Evolutionary conservation across 1,140 invertebrate genomes (phyloP).

Genomic region (Phocides pigmalion): DNA sequence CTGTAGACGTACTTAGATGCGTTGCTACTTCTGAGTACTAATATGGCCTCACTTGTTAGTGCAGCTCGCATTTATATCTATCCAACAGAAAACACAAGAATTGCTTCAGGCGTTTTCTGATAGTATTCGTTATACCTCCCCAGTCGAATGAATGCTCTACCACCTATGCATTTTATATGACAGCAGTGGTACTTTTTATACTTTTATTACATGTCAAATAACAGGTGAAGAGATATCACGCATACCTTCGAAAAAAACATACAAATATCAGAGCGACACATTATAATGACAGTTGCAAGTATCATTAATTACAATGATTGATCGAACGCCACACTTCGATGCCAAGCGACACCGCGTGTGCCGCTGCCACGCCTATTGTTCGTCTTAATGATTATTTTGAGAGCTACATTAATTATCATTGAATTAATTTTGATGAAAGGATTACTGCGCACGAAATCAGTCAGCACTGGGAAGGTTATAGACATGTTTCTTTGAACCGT

Average conservation of each 20-base stretch:
- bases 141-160: no score
- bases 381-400: constrained; percentile 30
- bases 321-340: constrained; percentile 16
- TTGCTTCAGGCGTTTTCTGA: no score
- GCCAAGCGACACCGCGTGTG: constrained; percentile 33
- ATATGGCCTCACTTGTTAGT: no score
- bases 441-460: constrained; percentile 10
- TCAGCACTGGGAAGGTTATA: neutral
- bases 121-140: no score
- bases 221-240: no score
- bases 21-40: no score
- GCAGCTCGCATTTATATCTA: no score
- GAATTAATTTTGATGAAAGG: constrained; percentile 23
- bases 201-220: no score
- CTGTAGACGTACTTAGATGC: no score
- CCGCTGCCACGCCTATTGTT: constrained; percentile 31
- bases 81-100: no score
- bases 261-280: constrained; percentile 10
- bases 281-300: constrained; percentile 39
- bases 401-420: constrained; percentile 28
- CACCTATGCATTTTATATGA: no score
- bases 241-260: constrained; percentile 9
- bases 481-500: constrained; percentile 10
- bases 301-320: constrained; percentile 41
- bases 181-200: no score